A percentile compares a stretch with the other conserved stretches of the same genome.
phyloP scores from a whole-genome alignment of 2,113 vertebrate genomes.

The Barbus barbus region DNA sequence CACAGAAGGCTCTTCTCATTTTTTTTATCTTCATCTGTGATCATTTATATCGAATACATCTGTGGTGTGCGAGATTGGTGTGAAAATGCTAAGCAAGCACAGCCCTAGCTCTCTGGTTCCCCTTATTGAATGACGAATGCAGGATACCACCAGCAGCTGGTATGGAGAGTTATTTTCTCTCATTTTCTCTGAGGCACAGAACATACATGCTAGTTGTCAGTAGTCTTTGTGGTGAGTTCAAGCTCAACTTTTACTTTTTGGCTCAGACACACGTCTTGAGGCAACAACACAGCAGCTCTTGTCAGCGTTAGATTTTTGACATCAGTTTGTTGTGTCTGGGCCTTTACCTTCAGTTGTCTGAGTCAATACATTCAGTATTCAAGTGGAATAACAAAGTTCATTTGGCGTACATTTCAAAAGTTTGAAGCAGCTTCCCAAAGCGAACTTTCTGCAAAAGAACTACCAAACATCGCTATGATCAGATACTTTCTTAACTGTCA shows the following conservation, averaged over 20 bases:
- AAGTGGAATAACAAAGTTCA: no score
- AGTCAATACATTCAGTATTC: not conserved
- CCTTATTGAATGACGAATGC: not conserved
- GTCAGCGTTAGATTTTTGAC: not conserved
- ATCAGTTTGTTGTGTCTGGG: not conserved
- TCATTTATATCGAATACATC: not conserved
- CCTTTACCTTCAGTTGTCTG: not conserved
- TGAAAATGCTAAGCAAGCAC: not conserved
- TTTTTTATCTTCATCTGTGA: not conserved
- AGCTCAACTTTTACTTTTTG: not conserved
- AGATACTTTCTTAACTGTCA: not conserved
- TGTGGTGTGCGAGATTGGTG: not conserved
- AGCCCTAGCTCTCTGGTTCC: not conserved
- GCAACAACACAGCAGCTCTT: not conserved
- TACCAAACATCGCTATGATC: not conserved
- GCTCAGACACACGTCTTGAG: not conserved
- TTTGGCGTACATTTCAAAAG: no score
- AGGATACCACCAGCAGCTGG: not conserved
- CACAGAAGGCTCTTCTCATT: no score
- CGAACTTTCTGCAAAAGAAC: not conserved
- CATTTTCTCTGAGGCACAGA: not conserved
- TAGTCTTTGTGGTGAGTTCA: no score
- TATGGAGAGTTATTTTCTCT: not conserved
- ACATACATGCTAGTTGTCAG: not conserved
- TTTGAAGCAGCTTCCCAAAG: no score